Base-by-base conservation (phyloP, 2,113 vertebrate species). In the Ancistrus triradiatus region DNA sequence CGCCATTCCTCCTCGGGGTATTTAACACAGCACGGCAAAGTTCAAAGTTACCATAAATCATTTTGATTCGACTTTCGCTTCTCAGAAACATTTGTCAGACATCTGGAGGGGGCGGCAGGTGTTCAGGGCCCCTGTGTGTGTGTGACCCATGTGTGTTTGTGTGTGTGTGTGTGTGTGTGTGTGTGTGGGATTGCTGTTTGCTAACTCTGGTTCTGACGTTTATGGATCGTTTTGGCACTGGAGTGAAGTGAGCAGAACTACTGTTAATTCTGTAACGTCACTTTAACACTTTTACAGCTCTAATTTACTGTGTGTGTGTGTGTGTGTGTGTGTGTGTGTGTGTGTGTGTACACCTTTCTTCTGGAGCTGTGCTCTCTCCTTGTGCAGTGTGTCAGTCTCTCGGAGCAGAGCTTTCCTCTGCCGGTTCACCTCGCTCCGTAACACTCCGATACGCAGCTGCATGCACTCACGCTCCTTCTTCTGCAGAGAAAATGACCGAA, bases 391-490 rank as follows among this genome's bases (percentile, higher is more conserved):
- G 9, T 93, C 91, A 19, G 81, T 86, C 79, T 98, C 95, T 46
- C 86, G 82, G 60, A 87, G 87, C 9, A 97, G 80, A 2, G 91
- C 93, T 72, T 90, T 94, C 81, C 84, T 92, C 86, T 98, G 96
- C 68, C 94, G 88, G 82, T 94, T 90, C 78, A 98, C 80, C 62
- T 98, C 96, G 27, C 92, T 90, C 15, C 80, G 90, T 73, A 98
- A 92, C 80, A 96, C 91, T 48, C 92, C 82, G 40, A 97, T 91
- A 63, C 93, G 92, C 78, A 98, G 75, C 72, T 93, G 94, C 85
- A 96, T 91, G 81, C 93, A 94, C 80, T 98, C 95, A 21, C 87
- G 91, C 83, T 95, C 89, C 53, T 97, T 98, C 82, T 97, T 98
- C 95, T 98, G 81, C 51, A 31, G 46, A 48, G 67, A n/a, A n/a